Evolutionary conservation across 2,888 invertebrate species (phyloP).

Genomic region (Agriopis aurantiaria): DNA sequence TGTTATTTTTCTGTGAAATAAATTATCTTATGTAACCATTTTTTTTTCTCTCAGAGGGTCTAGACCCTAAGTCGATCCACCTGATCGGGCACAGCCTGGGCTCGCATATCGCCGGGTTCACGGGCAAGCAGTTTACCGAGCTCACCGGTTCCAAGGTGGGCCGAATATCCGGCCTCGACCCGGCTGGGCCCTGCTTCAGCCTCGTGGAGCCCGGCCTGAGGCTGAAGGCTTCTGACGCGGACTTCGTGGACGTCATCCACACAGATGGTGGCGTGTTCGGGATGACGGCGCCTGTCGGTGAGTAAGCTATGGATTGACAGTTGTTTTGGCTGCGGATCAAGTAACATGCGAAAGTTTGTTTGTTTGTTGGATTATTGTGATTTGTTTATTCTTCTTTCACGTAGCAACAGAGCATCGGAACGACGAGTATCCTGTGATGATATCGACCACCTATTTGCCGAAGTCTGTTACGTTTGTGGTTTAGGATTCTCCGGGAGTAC

Average conservation of each 20-base stretch:
- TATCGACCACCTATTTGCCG: too few species aligned
- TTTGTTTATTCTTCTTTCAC: too few species aligned
- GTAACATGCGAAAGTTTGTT: too few species aligned
- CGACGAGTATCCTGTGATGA: too few species aligned
- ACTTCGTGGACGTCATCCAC: constrained; percentile 72
- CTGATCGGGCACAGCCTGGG: constrained; percentile 79
- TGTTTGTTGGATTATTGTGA: too few species aligned
- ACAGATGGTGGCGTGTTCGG: constrained; percentile 72
- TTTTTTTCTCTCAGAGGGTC: constrained; percentile 58
- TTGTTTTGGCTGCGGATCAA: background rate
- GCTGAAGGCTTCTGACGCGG: constrained; percentile 64
- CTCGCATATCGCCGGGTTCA: constrained; percentile 71
- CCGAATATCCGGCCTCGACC: constrained; percentile 73
- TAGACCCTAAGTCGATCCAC: constrained; percentile 63
- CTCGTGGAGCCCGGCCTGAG: constrained; percentile 56
- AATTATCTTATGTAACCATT: background rate
- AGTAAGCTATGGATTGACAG: background rate
- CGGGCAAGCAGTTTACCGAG: constrained; percentile 63
- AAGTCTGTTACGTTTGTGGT: too few species aligned
- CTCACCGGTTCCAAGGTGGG: constrained; percentile 64
- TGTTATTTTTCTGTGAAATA: too few species aligned
- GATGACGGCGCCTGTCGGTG: constrained; percentile 65
- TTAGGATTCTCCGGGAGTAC: too few species aligned
- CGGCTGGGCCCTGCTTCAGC: constrained; percentile 79
- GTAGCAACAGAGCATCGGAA: too few species aligned